phyloP scores from a whole-genome alignment of 2,797 vertebrate genomes.

The Muscicapa striata region DNA sequence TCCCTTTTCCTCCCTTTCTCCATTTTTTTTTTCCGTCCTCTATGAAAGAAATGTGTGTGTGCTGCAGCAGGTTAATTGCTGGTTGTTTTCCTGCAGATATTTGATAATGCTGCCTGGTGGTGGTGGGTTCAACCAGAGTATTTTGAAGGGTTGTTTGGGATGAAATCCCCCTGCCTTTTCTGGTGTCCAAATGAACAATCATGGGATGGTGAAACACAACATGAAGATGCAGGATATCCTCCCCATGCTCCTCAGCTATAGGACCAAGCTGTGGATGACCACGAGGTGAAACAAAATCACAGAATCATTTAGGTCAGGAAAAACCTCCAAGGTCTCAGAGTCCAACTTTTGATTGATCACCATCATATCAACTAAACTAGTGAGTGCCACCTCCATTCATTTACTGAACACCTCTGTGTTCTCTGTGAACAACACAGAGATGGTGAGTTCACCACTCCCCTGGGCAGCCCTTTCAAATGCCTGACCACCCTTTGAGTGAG shows the following conservation, averaged over 20 bases:
- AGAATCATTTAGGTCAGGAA: not conserved
- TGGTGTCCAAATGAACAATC: not conserved
- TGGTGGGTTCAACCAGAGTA: not conserved
- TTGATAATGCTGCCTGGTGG: not conserved
- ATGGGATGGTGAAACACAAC: not conserved
- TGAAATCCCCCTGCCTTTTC: not conserved
- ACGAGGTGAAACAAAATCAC: not conserved
- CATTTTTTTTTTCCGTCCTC: rapidly evolving
- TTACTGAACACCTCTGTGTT: not conserved
- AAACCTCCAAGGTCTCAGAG: not conserved
- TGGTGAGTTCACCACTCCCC: not conserved
- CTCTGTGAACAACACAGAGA: not conserved
- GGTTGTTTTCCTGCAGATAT: not conserved
- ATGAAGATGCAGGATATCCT: not conserved
- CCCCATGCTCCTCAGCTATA: not conserved
- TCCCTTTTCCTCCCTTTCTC: not conserved
- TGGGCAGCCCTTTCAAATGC: not conserved
- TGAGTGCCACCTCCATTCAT: not conserved
- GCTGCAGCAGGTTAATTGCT: not conserved
- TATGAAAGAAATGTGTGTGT: constrained; percentile 40
- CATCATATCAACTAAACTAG: not conserved
- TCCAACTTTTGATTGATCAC: not conserved
- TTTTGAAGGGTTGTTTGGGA: not conserved
- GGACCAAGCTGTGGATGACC: not conserved
- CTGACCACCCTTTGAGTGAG: not conserved